Evolutionary conservation across 1,140 invertebrate species (phyloP).

Genomic region (Drosophila simulans): DNA sequence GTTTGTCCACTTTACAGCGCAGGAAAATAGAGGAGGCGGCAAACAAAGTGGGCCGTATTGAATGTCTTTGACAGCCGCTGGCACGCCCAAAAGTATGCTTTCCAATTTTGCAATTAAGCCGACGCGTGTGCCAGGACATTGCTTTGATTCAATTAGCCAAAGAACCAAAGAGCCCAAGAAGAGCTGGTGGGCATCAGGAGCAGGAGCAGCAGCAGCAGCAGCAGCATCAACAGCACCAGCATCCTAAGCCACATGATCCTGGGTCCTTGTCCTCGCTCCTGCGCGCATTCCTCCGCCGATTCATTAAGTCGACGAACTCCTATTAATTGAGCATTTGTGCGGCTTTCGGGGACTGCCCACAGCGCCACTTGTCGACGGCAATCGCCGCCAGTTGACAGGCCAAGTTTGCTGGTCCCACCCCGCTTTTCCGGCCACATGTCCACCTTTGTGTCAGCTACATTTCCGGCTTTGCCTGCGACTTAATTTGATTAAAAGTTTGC

Average conservation of each 20-base stretch:
- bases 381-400: slow-evolving; percentile 61
- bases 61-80: slow-evolving; percentile 71
- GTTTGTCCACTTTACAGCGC: slow-evolving; percentile 23
- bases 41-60: slow-evolving; percentile 43
- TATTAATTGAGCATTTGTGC: slow-evolving; percentile 81
- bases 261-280: slow-evolving; percentile 36
- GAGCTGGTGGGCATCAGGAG: slow-evolving; percentile 15
- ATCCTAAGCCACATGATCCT: slow-evolving; percentile 67
- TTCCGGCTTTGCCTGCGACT: slow-evolving; percentile 70
- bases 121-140: slow-evolving; percentile 58
- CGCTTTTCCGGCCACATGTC: slow-evolving; percentile 53
- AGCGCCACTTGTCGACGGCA: slow-evolving; percentile 70
- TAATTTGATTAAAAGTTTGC: slow-evolving; percentile 82
- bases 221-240: slow-evolving; percentile 1
- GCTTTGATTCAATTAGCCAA: slow-evolving; percentile 78
- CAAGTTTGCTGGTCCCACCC: slow-evolving; percentile 43
- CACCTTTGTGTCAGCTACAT: slow-evolving; percentile 70
- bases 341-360: slow-evolving; percentile 65
- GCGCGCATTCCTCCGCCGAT: slow-evolving; percentile 34
- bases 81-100: slow-evolving; percentile 68
- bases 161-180: slow-evolving; percentile 10
- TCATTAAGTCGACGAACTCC: slow-evolving; percentile 74
- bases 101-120: slow-evolving; percentile 75
- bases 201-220: slow-evolving; percentile 1
- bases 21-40: slow-evolving; percentile 1